Conservation (phyloP, 2,888 invertebrate genomes). For the Apodemia duryi region DNA sequence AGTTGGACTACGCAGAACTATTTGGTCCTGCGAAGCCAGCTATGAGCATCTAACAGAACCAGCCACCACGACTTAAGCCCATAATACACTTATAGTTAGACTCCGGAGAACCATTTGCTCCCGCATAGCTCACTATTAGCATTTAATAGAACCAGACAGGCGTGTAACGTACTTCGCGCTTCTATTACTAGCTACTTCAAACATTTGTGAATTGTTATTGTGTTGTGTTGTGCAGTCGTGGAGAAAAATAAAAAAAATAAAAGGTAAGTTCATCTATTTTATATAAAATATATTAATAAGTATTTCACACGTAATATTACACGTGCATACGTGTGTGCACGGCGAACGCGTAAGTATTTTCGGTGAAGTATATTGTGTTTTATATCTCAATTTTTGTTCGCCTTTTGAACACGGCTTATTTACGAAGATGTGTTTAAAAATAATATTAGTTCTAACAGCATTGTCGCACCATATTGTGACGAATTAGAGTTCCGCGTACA, state of each 20-base stretch:
- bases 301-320: slow-evolving; percentile 18
- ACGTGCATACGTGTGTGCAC: slow-evolving; percentile 18
- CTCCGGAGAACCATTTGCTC: background rate
- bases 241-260: slow-evolving; percentile 18
- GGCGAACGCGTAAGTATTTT: slow-evolving; percentile 18
- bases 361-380: slow-evolving; percentile 18
- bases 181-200: too few species aligned
- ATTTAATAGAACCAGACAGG: slow-evolving; percentile 8
- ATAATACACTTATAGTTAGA: background rate
- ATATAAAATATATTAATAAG: slow-evolving; percentile 17
- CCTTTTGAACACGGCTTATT: slow-evolving; percentile 15
- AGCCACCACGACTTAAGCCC: background rate
- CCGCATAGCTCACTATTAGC: background rate
- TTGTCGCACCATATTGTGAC: slow-evolving; percentile 13
- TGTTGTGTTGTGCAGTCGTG: slow-evolving; percentile 14
- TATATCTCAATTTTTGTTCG: slow-evolving; percentile 17
- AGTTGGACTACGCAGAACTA: too few species aligned
- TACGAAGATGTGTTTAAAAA: slow-evolving; percentile 17
- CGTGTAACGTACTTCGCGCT: too few species aligned
- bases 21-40: too few species aligned
- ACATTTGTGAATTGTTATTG: too few species aligned
- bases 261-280: slow-evolving; percentile 13
- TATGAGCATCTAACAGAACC: too few species aligned
- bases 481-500: slow-evolving; percentile 15
- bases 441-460: slow-evolving; percentile 15